Base-by-base conservation (phyloP, 2,888 invertebrate species). In the Orthosia gothica region DNA sequence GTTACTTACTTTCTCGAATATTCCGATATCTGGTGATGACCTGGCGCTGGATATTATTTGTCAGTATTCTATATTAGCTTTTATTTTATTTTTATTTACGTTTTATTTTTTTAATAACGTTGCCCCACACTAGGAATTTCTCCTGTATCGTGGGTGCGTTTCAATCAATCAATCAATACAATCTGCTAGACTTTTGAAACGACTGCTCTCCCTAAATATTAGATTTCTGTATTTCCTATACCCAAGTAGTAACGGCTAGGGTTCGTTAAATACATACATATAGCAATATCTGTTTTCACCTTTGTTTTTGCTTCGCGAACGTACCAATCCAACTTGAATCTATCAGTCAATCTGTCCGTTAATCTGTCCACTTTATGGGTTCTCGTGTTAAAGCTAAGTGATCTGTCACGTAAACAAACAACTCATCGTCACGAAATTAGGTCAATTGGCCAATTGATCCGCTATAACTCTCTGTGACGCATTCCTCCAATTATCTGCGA, bases 401-500 rank as follows among this genome's bases (percentile, higher is more conserved):
- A 55, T 23, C 18, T 47, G 12, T 23, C 13, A 47, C 13, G 20
- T 52, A 54, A 66, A 62, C 47, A 66, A 78, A 73, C 73, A 73
- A 54, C 16, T 65, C 45, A 52, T 64, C n/a, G 45, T 11, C 32
- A 47, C 18, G 20, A 52, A 61, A 75, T 61, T n/a, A 47, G 50
- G 74, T 79, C 64, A 69, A 80, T 64, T 61, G 52, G 26, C 47
- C 47, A 52, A 65, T 73, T 77, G 61, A 62, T 47, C 52, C 20
- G 18, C 47, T 50, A 11, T 47, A n/a, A 2, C n/a, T 12, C 45
- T 23, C 18, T 16, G 23, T 23, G 50, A 40, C 45, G 47, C 32
- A 16, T 23, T 32, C n/a, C 20, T 20, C 13, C 49, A 1, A 15
- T 26, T 26, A 47, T n/a, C 47, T 67, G n/a, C 5, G 26, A 59